Evolutionary conservation across 2,113 vertebrate species (phyloP).

Genomic region (Asarcornis scutulata): DNA sequence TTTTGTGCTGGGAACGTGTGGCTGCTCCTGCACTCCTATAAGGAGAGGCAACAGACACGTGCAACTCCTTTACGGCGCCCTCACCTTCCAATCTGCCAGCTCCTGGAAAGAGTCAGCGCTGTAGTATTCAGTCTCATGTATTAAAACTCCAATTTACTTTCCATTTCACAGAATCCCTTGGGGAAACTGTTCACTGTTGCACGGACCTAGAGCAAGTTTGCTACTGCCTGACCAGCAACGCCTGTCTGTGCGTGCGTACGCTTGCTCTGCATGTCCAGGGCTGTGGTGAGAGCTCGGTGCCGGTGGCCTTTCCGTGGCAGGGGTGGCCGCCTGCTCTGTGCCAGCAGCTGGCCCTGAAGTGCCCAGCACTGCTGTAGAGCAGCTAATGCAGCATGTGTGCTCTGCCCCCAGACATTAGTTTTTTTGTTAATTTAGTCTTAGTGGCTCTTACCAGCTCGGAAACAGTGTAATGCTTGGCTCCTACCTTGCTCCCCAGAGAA

Average conservation of each 20-base stretch:
- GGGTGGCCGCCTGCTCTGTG: neutral
- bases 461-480: neutral
- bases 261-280: neutral
- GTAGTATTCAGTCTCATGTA: neutral
- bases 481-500: accelerated
- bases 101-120: neutral
- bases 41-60: neutral
- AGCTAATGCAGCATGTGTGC: neutral
- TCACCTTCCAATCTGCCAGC: neutral
- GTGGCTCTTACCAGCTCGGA: neutral
- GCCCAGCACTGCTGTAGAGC: no score
- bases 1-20: neutral
- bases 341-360: neutral
- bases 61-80: accelerated
- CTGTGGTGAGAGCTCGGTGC: neutral
- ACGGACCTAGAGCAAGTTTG: accelerated
- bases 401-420: neutral
- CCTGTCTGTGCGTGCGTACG: accelerated
- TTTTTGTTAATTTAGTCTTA: neutral
- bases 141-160: neutral
- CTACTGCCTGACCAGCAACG: neutral
- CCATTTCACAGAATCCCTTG: neutral
- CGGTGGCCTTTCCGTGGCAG: neutral
- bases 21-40: neutral
- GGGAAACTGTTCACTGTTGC: neutral